A percentile compares a stretch with the other conserved stretches of the same genome.
Conservation (phyloP, 2,797 vertebrate genomes). For the Sarcophilus harrisii region DNA sequence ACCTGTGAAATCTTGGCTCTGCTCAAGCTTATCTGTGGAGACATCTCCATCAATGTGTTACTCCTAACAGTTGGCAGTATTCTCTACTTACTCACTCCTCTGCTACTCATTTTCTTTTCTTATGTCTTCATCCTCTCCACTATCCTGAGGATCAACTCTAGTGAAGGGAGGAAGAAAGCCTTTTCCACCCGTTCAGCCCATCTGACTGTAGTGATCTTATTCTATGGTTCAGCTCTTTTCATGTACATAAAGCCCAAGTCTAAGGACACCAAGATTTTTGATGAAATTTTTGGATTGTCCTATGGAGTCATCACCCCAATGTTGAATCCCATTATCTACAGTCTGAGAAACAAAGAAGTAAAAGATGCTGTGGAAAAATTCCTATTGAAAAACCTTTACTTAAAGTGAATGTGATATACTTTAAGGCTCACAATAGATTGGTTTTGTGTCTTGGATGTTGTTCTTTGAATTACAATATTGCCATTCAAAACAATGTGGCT, state of each 20-base stretch:
- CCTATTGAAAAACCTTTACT: neutral
- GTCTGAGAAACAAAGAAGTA: conserved; percentile 68
- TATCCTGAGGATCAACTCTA: conserved; percentile 33
- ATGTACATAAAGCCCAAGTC: conserved; percentile 55
- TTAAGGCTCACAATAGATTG: too few species aligned
- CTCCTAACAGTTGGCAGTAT: conserved; percentile 32
- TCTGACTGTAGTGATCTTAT: conserved; percentile 53
- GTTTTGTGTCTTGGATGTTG: too few species aligned
- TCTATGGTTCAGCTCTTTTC: conserved; percentile 42
- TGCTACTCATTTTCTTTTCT: conserved; percentile 50
- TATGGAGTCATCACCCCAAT: conserved; percentile 68
- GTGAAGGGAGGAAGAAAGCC: conserved; percentile 36
- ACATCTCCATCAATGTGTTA: conserved; percentile 32
- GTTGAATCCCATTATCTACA: conserved; percentile 69
- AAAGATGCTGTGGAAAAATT: conserved; percentile 26
- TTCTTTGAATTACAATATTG: too few species aligned
- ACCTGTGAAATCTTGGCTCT: conserved; percentile 63
- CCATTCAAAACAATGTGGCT: neutral
- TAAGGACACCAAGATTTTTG: neutral
- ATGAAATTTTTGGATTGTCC: conserved; percentile 65
- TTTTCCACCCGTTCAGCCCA: conserved; percentile 70
- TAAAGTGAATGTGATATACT: too few species aligned
- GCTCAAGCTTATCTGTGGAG: conserved; percentile 47
- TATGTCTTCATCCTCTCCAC: conserved; percentile 55
- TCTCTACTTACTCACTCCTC: conserved; percentile 42